Evolutionary conservation across 2,797 vertebrate genomes (phyloP).

Genomic region (Fratercula arctica): DNA sequence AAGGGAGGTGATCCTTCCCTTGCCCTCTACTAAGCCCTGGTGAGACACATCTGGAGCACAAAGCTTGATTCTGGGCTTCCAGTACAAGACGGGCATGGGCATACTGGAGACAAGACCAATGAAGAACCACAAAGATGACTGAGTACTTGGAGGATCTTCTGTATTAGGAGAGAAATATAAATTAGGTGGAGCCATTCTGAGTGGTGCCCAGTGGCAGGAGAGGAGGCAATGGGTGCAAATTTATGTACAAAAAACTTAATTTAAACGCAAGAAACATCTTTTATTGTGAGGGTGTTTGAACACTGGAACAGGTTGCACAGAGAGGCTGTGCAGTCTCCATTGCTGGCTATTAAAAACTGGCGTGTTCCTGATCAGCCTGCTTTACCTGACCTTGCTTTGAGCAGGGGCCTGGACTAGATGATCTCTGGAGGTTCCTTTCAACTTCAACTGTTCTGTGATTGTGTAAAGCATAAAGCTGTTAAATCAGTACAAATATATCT

Average conservation of each 20-base stretch:
- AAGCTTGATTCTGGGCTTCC: not conserved
- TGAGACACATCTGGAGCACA: not conserved
- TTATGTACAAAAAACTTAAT: accelerated
- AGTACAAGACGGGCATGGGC: not conserved
- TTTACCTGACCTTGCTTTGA: not conserved
- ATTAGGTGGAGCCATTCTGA: not conserved
- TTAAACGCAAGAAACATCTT: not conserved
- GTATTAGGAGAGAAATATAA: not conserved
- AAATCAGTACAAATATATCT: not conserved
- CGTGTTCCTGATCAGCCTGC: not conserved
- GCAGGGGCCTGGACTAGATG: not conserved
- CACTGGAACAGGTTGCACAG: not conserved
- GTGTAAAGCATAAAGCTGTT: not conserved
- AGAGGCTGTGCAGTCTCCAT: not conserved
- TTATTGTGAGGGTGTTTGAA: not conserved
- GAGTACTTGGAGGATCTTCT: not conserved
- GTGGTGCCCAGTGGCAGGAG: not conserved
- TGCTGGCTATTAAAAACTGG: not conserved
- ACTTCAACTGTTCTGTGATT: not conserved
- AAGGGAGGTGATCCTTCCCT: not conserved
- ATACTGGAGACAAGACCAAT: not conserved
- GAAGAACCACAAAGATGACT: not conserved
- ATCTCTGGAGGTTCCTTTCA: not conserved
- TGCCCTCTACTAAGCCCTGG: not conserved
- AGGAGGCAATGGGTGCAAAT: not conserved